phyloP scores from a whole-genome alignment of 1,140 invertebrate species.

The Rhizoglyphus robini region DNA sequence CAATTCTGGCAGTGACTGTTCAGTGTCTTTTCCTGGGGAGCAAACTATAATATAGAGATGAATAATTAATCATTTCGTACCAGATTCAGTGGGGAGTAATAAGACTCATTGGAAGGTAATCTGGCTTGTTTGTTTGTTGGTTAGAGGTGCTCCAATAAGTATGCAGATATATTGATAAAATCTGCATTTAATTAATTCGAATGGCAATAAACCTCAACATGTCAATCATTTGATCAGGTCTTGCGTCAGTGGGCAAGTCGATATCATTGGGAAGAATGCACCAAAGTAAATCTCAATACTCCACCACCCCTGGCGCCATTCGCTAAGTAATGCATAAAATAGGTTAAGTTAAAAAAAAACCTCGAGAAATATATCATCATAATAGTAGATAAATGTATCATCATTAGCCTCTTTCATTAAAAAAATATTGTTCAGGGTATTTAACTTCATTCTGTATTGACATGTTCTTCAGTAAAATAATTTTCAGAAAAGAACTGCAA shows the following conservation, averaged over 20 bases:
- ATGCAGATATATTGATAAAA: not conserved
- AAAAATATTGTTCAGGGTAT: not conserved
- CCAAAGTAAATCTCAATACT: conserved; percentile 88
- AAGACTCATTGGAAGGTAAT: conserved; percentile 17
- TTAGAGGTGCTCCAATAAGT: no score
- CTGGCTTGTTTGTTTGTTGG: not conserved
- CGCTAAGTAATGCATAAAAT: conserved; percentile 54
- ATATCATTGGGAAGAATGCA: conserved; percentile 70
- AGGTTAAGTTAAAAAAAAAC: not conserved
- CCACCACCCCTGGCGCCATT: conserved; percentile 88
- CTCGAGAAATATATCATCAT: not conserved
- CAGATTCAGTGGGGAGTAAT: conserved; percentile 21
- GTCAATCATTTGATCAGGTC: conserved; percentile 86
- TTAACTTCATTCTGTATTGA: not conserved
- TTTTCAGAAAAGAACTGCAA: not conserved
- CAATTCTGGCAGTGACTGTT: conserved; percentile 89
- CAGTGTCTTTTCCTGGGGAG: conserved; percentile 79
- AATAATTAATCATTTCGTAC: not conserved
- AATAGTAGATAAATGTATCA: not conserved
- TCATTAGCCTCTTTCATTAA: not conserved
- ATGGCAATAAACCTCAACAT: conserved; percentile 41
- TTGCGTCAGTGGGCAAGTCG: conserved; percentile 95
- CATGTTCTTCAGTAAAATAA: not conserved
- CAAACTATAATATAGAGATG: not conserved
- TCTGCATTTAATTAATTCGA: not conserved